Conservation (phyloP, 1,140 invertebrate species). For the Leptestheria dahalacensis region DNA sequence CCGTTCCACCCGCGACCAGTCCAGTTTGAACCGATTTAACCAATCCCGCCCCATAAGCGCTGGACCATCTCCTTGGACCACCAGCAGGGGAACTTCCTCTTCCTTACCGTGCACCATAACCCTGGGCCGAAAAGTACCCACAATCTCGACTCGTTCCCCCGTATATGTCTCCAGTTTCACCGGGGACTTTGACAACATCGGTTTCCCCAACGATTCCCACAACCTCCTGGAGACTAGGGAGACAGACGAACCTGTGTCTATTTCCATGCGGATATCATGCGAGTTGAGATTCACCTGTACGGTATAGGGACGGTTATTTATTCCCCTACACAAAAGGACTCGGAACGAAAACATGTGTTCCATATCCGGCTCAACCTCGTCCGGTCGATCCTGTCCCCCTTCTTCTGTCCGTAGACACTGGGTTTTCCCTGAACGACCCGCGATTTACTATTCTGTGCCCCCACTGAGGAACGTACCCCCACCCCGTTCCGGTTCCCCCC, state of each 20-base stretch:
- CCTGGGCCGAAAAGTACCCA: not conserved
- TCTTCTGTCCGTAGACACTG: too few relatives aligned
- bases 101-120: not conserved
- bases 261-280: not conserved
- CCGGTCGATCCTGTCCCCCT: too few relatives aligned
- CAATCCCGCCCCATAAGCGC: too few relatives aligned
- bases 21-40: not conserved
- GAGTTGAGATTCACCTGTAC: slow-evolving; percentile 6
- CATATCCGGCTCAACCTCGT: too few relatives aligned
- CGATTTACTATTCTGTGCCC: too few relatives aligned
- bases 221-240: slow-evolving; percentile 1
- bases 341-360: too few relatives aligned
- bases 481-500: too few relatives aligned
- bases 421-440: too few relatives aligned
- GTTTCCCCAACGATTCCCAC: not conserved
- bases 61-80: too few relatives aligned
- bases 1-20: not conserved
- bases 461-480: too few relatives aligned
- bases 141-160: not conserved
- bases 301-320: too few relatives aligned
- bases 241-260: slow-evolving; percentile 10
- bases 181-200: not conserved
- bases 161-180: not conserved
- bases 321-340: too few relatives aligned
- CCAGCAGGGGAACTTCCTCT: not conserved